These are phyloP conservation scores for Chrysolina oricalcia DNA, from an alignment of 2,888 invertebrate genomes.

Conservation along the genomic window DNA sequence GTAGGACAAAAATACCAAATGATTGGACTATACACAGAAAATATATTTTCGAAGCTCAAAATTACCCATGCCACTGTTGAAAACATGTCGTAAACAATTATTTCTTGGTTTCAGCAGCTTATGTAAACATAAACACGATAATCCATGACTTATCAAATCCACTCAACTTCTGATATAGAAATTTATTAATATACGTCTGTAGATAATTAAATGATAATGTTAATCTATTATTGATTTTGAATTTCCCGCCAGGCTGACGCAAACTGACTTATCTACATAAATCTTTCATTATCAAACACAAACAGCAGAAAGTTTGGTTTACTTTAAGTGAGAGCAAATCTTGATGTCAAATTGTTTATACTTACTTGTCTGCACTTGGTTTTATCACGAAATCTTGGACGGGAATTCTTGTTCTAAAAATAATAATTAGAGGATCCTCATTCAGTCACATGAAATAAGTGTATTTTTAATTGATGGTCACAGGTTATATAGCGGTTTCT, in stretches of 20 bases:
- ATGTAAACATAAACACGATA: neutral
- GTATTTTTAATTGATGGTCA: neutral
- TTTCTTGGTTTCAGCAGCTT: neutral
- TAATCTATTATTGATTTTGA: neutral
- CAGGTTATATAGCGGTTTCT: neutral
- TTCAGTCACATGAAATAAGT: neutral
- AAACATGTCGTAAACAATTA: neutral
- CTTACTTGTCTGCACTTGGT: slow-evolving; percentile 10
- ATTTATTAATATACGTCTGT: neutral
- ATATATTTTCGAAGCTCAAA: neutral
- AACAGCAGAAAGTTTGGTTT: neutral
- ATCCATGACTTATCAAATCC: neutral
- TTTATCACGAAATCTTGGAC: neutral
- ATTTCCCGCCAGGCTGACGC: neutral
- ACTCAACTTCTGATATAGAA: neutral
- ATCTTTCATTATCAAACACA: neutral
- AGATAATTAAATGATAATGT: neutral
- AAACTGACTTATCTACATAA: neutral
- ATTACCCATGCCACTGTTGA: neutral
- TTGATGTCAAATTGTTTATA: neutral
- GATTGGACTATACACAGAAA: too few species aligned
- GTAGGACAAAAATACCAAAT: too few species aligned
- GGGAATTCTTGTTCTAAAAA: neutral
- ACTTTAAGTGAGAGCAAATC: neutral
- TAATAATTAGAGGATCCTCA: neutral